phyloP scores from a whole-genome alignment of 1,140 invertebrate genomes.

The Anagrus nilaparvatae region DNA sequence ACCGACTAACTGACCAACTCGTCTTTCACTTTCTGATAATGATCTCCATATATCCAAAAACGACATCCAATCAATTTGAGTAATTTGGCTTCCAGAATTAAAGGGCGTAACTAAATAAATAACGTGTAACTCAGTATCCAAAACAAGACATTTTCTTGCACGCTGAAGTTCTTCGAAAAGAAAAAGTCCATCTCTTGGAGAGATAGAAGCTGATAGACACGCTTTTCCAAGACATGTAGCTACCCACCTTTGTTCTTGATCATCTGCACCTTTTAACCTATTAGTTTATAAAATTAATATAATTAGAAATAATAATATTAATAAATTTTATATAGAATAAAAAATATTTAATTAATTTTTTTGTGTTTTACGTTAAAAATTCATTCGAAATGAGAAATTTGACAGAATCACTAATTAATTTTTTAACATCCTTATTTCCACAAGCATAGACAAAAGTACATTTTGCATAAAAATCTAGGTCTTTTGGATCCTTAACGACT shows the following conservation, averaged over 20 bases:
- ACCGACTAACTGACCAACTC: conserved; percentile 85
- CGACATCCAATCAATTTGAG: conserved; percentile 79
- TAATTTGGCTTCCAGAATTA: conserved; percentile 66
- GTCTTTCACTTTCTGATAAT: conserved; percentile 65
- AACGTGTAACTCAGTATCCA: conserved; percentile 91
- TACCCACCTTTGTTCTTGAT: conserved; percentile 44
- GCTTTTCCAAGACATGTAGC: conserved; percentile 84
- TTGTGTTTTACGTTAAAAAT: conserved; percentile 36
- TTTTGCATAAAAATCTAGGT: conserved; percentile 68
- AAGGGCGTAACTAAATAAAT: conserved; percentile 89
- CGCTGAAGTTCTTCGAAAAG: conserved; percentile 86
- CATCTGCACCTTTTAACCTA: conserved; percentile 2
- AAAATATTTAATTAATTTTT: conserved; percentile 20
- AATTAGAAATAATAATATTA: neutral
- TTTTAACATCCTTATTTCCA: conserved; percentile 23
- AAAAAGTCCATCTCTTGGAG: conserved; percentile 80
- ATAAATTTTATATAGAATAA: neutral
- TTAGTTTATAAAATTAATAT: neutral
- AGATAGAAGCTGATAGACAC: conserved; percentile 83
- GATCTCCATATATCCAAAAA: conserved; percentile 78
- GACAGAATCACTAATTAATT: conserved; percentile 45
- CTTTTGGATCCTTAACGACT: conserved; percentile 58
- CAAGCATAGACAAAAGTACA: conserved; percentile 54
- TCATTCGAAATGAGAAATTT: conserved; percentile 49
- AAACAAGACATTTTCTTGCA: conserved; percentile 78